Percentiles rank a stretch among this genome's conserved stretches.
phyloP scores from a whole-genome alignment of 2,797 vertebrate genomes.

The Centropyge bicolor region DNA sequence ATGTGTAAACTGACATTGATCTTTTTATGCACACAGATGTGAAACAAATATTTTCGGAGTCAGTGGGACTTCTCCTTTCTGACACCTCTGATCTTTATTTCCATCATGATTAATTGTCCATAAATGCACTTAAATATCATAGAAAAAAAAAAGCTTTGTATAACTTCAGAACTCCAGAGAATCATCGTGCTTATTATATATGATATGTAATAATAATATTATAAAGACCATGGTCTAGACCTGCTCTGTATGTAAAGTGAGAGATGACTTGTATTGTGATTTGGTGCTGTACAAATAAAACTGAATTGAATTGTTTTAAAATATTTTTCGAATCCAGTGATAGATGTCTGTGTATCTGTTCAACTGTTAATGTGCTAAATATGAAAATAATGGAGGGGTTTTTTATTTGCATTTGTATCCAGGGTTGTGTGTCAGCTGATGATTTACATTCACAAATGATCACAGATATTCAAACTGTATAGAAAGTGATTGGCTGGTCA shows the following conservation, averaged over 20 bases:
- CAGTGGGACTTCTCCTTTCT: background rate
- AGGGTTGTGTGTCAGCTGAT: too few species aligned
- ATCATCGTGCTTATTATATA: too few species aligned
- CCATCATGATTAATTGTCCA: background rate
- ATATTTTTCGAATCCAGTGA: background rate
- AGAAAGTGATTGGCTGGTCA: background rate
- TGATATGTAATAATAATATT: too few species aligned
- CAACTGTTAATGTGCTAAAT: too few species aligned
- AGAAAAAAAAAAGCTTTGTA: background rate
- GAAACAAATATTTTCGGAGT: background rate
- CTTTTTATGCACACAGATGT: background rate
- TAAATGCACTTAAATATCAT: background rate
- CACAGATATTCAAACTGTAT: slow-evolving; percentile 14
- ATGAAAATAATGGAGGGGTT: too few species aligned
- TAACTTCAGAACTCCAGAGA: background rate
- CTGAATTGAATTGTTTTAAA: background rate
- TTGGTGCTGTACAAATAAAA: too few species aligned
- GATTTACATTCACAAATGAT: background rate
- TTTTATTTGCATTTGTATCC: too few species aligned
- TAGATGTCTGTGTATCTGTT: background rate
- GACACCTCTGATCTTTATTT: background rate
- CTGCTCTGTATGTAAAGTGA: too few species aligned
- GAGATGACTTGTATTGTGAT: too few species aligned
- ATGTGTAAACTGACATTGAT: too few species aligned
- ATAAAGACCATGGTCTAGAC: too few species aligned